Percentiles rank a stretch among this genome's conserved stretches.
These are phyloP conservation scores for Candoia aspera DNA, from an alignment of 2,113 vertebrate species.

Conservation along the genomic window DNA sequence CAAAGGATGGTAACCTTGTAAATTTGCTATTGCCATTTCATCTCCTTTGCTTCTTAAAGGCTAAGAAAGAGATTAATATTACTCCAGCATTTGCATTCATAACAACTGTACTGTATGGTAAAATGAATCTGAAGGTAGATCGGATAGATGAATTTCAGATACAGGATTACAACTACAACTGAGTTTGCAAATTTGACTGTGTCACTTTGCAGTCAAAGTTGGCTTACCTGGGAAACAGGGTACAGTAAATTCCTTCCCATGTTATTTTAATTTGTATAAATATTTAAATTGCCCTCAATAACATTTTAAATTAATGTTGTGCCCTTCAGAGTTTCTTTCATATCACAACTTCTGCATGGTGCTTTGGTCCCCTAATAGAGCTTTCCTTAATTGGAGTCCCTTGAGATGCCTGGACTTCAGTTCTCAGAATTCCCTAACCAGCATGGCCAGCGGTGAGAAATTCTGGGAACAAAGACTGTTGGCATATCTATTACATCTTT, in stretches of 20 bases:
- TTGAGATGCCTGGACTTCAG: neutral
- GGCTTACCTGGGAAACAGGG: no score
- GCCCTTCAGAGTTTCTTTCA: neutral
- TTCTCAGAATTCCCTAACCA: neutral
- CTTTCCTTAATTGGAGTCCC: neutral
- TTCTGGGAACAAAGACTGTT: neutral
- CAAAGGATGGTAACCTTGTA: neutral
- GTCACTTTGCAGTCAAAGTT: neutral
- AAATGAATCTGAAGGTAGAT: neutral
- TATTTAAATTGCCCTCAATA: neutral
- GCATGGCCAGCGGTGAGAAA: neutral
- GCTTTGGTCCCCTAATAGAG: neutral
- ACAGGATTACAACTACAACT: neutral
- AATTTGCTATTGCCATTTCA: neutral
- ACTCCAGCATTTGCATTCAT: neutral
- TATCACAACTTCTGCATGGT: neutral
- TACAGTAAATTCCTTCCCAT: neutral
- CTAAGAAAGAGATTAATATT: neutral
- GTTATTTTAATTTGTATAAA: neutral
- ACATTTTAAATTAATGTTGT: neutral
- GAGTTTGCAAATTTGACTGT: neutral
- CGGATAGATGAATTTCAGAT: neutral
- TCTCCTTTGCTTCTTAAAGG: neutral
- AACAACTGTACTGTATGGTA: neutral
- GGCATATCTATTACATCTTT: neutral